Evolutionary conservation across 92 coral and sea anemone species (phyloP), one percentile per base, ranked within the genome.

Genomic region (Porites divaricata): DNA sequence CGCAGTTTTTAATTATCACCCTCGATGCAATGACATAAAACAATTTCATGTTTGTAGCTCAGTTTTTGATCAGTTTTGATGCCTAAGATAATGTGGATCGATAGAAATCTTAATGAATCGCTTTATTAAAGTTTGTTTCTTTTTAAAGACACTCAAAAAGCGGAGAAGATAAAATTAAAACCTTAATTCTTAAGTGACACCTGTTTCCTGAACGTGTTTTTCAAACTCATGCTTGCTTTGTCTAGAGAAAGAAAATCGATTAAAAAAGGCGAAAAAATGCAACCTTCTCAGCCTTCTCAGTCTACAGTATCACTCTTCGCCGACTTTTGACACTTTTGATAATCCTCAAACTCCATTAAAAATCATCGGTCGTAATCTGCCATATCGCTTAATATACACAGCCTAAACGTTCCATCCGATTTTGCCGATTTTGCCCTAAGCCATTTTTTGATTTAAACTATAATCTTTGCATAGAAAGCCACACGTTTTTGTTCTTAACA

Each of bases 321-420:
- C 41, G 35, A 25, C 49, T 9, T 68, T 35, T 10, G 8, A 15
- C 20, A n/a, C 8, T 15, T 54, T 54, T 15, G 0, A 6, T 15
- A 15, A 19, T 61, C 45, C 0, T 35, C 45, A 35, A 61, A 16
- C 65, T 24, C 15, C 22, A 72, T 21, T 56, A 49, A 14, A 9
- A 77, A 41, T 62, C 53, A 69, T 28, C 35, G 56, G 70, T 70
- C 76, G 9, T 68, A 20, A 80, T 50, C 35, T 65, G 15, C 85
- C 56, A 67, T 28, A 80, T 41, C 70, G 64, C 76, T 68, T 80
- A 20, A 80, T 56, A 57, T n/a, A 69, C 50, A 69, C 50, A 11
- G 50, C 16, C 85, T 54, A 57, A 79, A 79, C 53, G 66, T 17
- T 52, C 54, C 74, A 79, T 67, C 84, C 74, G 84, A 67, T 79